Base-by-base conservation (phyloP, 37 sponge, comb jelly and placozoan species). In the Cladorhizidae sp. region DNA sequence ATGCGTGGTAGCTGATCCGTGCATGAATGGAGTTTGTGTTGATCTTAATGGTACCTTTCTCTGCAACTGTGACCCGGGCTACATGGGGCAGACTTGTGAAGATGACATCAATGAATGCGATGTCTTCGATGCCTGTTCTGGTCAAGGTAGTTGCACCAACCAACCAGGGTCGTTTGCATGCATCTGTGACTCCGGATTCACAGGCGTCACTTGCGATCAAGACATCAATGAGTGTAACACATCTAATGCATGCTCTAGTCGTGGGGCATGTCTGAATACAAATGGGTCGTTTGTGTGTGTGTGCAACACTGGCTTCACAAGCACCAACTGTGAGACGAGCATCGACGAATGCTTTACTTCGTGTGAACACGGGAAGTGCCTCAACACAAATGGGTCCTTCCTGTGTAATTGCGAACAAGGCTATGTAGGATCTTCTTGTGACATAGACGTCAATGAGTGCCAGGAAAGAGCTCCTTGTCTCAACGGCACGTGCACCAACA, bases 281-380 rank as follows among this genome's bases (percentile, higher is more conserved):
- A 61, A 41, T 2, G 81, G 73, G 12, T 42, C 64, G 2, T 92
- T 76, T 39, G 36, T 11, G 29, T 93, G 94, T 67, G 18, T 32
- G 0, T 93, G 94, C 50, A 73, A 41, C 25, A 23, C 56, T 25
- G 84, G 80, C 15, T 90, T 21, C 23, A 90, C 87, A 18, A 88
- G 88, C 11, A 15, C 12, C 1, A 56, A 50, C 61, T 92, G 93
- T 80, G 67, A 70, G 3, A 12, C 36, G 0, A 76, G 78, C 39
- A 80, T 92, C 42, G 79, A 92, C 32, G 67, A 89, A 40, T 89
- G 90, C 28, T 8, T 0, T 1, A 54, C 65, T 57, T 87, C 94
- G 2, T 93, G 94, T 74, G 38, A 49, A 35, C 90, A 91, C 37
- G 77, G 72, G 1, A 32, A 74, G 49, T 69, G 21, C 28, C 45